These are phyloP conservation scores for Cephus rjabovi DNA, from an alignment of 2,888 invertebrate species.

Conservation along the genomic window DNA sequence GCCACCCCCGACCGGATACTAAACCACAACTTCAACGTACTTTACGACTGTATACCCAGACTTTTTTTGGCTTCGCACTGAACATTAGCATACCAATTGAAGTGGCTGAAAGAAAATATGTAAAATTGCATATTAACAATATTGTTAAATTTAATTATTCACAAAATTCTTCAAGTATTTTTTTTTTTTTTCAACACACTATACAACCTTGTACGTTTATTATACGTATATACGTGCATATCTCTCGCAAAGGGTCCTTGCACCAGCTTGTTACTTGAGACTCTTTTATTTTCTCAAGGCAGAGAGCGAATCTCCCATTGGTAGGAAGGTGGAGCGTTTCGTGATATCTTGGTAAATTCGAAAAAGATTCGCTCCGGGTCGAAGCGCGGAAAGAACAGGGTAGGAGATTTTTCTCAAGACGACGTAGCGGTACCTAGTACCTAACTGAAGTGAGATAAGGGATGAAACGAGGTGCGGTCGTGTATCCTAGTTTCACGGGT, in stretches of 20 bases:
- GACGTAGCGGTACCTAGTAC: background rate
- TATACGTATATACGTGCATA: background rate
- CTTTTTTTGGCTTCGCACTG: background rate
- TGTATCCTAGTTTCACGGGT: conserved; percentile 10
- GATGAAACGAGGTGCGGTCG: conserved; percentile 8
- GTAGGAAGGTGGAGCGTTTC: background rate
- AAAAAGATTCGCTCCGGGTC: background rate
- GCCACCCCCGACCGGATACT: background rate
- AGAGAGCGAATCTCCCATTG: background rate
- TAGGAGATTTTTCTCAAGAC: conserved; percentile 1
- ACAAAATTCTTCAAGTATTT: background rate
- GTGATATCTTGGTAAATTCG: background rate
- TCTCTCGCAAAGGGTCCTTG: background rate
- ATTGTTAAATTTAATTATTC: background rate
- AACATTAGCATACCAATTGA: background rate
- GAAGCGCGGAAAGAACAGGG: background rate
- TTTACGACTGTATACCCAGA: background rate
- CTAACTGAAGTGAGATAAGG: conserved; percentile 6
- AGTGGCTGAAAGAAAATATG: background rate
- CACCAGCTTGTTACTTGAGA: background rate
- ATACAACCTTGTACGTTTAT: background rate
- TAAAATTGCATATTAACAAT: background rate
- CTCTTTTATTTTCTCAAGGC: background rate
- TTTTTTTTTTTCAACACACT: background rate
- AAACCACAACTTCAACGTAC: background rate